phyloP scores from a whole-genome alignment of 2,797 vertebrate species.

The Serranus cabrilla region DNA sequence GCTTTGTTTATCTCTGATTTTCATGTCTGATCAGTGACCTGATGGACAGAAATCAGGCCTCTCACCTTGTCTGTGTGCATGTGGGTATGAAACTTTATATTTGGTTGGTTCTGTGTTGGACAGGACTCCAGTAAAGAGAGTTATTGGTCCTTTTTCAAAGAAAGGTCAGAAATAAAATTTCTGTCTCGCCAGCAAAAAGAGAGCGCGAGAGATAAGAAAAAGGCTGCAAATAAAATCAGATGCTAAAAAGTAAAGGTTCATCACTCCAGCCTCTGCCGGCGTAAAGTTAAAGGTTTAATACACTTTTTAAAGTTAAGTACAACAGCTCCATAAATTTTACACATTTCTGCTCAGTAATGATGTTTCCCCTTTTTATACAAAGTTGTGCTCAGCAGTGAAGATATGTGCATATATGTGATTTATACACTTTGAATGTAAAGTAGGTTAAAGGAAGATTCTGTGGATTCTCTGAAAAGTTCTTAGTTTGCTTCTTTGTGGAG shows the following conservation, averaged over 20 bases:
- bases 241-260: conserved; percentile 32
- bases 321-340: neutral
- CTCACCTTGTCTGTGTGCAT: too few relatives aligned
- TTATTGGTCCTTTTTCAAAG: conserved; percentile 28
- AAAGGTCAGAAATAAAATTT: conserved; percentile 54
- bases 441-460: too few relatives aligned
- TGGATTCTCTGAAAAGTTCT: neutral
- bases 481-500: neutral
- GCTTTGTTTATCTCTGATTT: too few relatives aligned
- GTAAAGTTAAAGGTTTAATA: conserved; percentile 21
- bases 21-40: too few relatives aligned
- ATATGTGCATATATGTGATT: neutral
- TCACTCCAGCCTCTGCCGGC: neutral
- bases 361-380: conserved; percentile 6
- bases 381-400: neutral
- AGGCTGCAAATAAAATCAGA: conserved; percentile 23
- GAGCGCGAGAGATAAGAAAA: neutral
- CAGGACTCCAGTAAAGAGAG: neutral
- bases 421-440: neutral
- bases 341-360: neutral
- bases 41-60: too few relatives aligned
- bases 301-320: conserved; percentile 7
- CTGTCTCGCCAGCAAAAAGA: conserved; percentile 2
- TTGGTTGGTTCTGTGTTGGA: neutral
- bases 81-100: too few relatives aligned